A percentile compares a stretch with the other conserved stretches of the same genome.
Evolutionary conservation across 2,113 vertebrate genomes (phyloP).

Genomic region (Mola mola): DNA sequence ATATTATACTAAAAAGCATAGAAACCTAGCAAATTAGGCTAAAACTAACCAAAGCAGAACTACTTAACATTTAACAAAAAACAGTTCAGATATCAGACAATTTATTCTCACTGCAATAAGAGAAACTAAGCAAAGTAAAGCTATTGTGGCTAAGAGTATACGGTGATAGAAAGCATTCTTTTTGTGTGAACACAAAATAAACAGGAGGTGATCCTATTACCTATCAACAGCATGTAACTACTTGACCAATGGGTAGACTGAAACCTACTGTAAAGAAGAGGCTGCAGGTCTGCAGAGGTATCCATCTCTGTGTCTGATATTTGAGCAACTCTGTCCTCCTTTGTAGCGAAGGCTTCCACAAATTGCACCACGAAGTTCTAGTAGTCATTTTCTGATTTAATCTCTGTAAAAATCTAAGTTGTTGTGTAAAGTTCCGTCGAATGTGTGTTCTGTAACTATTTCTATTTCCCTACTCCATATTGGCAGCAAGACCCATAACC

Average conservation of each 20-base stretch:
- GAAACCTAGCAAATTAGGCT: neutral
- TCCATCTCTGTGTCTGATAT: conserved; percentile 72
- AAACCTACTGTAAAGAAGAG: conserved; percentile 73
- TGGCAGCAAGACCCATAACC: conserved; percentile 11
- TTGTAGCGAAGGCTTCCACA: conserved; percentile 58
- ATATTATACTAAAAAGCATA: conserved; percentile 1
- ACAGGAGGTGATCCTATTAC: conserved; percentile 14
- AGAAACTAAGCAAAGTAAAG: neutral
- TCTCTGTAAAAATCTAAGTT: conserved; percentile 1
- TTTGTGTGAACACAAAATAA: conserved; percentile 19
- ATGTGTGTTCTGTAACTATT: neutral
- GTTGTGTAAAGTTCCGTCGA: neutral
- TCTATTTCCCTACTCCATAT: conserved; percentile 8
- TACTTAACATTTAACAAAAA: neutral
- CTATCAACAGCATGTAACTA: neutral
- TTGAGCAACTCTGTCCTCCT: conserved; percentile 55
- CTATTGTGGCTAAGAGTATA: neutral
- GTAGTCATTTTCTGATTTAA: conserved; percentile 54
- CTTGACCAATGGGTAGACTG: neutral
- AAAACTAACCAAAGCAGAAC: neutral
- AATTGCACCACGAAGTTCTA: conserved; percentile 45
- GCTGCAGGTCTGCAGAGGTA: conserved; percentile 75
- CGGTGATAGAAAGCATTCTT: neutral
- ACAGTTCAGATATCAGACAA: neutral
- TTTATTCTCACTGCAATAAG: neutral